Base-by-base conservation (phyloP, 2,797 vertebrate species). In the Eupleurogrammus muticus region DNA sequence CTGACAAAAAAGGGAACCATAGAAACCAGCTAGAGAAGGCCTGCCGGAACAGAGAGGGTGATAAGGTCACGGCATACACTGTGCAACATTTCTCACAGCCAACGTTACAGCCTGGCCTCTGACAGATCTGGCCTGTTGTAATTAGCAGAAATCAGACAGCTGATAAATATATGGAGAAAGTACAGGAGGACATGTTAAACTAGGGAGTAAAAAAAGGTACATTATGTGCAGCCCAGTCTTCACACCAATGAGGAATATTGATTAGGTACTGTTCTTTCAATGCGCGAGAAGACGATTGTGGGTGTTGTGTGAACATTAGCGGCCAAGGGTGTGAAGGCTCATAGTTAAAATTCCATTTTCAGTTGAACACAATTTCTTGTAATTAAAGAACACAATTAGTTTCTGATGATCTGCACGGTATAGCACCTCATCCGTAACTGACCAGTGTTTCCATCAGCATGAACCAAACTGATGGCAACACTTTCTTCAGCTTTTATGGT, bases 291-390 rank as follows among this genome's bases (percentile, higher is more conserved):
- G 46, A 70, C 35, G 76, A 64, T 60, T 73, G 88, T 90, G 84
- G 85, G 88, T 70, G 88, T 77, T 70, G 85, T 87, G 88, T 79
- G 77, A 89, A 82, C 67, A 82, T 70, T 87, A 72, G 68, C 75
- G 66, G 77, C 67, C 19, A 46, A 69, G 65, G 47, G 75, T 81
- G 82, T 81, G 83, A 85, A 84, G 54, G 74, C 52, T 74, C 56
- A 34, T 63, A 47, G 68, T 76, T 82, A 76, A 70, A 82, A 84
- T 81, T 55, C 79, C 46, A 77, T 53, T 77, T 78, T 70, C 53
- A 66, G 19, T 16, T 24, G 24, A 77, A 55, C 38, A 56, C 56
- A 47, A 47, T 75, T 32, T 53, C 64, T 11, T 53, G 50, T 52
- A 42, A 68, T 19, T 71, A 57, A 65, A 70, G 6, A 49, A 49